Evolutionary conservation across 2,797 vertebrate species (phyloP).

Genomic region (Acanthis flammea): DNA sequence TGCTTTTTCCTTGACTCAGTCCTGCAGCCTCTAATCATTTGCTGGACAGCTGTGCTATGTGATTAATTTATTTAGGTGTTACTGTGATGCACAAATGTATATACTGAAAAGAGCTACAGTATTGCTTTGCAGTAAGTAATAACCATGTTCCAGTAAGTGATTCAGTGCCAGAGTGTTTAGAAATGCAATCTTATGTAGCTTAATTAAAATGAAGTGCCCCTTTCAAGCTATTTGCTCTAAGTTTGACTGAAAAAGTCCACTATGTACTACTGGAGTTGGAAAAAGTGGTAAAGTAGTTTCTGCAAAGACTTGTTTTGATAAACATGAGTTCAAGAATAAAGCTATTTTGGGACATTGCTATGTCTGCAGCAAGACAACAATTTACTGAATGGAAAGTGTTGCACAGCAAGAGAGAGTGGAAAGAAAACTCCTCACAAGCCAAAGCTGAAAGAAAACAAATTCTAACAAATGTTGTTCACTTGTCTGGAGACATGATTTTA

Average conservation of each 20-base stretch:
- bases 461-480: constrained; percentile 38
- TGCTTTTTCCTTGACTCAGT: background rate
- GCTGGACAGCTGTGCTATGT: constrained; percentile 40
- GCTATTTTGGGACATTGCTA: constrained; percentile 46
- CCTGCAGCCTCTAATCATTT: constrained; percentile 25
- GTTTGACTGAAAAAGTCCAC: constrained; percentile 48
- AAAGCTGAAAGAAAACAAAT: constrained; percentile 38
- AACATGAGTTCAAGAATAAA: constrained; percentile 42
- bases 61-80: constrained; percentile 70
- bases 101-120: constrained; percentile 63
- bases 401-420: constrained; percentile 52
- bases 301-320: constrained; percentile 70
- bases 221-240: constrained; percentile 56
- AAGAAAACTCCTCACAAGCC: constrained; percentile 61
- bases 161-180: constrained; percentile 59
- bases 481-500: constrained; percentile 46
- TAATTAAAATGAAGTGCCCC: constrained; percentile 64
- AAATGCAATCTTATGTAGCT: constrained; percentile 58
- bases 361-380: constrained; percentile 55
- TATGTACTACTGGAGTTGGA: constrained; percentile 45
- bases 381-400: constrained; percentile 61
- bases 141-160: constrained; percentile 60
- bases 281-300: constrained; percentile 55
- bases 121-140: constrained; percentile 62
- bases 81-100: constrained; percentile 54